Base-by-base conservation (phyloP, 2,888 invertebrate species). In the Odontomyia ornata region DNA sequence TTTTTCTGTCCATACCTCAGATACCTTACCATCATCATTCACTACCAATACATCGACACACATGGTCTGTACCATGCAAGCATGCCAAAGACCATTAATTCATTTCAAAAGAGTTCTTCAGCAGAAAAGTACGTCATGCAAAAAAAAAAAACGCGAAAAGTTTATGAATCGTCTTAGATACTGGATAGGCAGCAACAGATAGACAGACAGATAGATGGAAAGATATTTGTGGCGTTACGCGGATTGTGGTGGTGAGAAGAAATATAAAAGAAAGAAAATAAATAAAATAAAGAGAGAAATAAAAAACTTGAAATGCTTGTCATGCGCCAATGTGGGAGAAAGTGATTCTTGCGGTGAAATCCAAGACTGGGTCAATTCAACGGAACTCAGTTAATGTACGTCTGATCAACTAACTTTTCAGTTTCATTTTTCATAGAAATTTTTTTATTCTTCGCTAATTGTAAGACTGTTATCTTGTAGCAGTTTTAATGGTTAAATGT, bases 341-440 rank as follows among this genome's bases (percentile, higher is more conserved):
- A 78, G 78, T 78, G 78, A 78, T 78, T 78, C 77, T 78, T 75
- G 78, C 62, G 78, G 77, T 78, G 77, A 78, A 78, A 78, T 64
- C 77, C 76, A 77, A 78, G 78, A 78, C 77, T 78, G 71, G 78
- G 78, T 78, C 78, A 77, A 78, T 75, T 64, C 75, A 75, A 75
- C 75, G 75, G 73, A 73, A 73, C 73, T 73, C 36, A 57, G 73
- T 60, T 21, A 57, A 69, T 69, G 69, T 69, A 46, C 46, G 69
- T 43, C 43, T 23, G 67, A 64, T 18, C 65, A 18, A 65, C 36
- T 18, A 43, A 43, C 64, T 36, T 36, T 72, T 72, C 72, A 52
- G 52, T 72, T 72, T 72, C 72, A 52, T 52, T 72, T 69, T 71
- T 46, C 56, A 72, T 72, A 72, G 72, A 72, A 28, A 56, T n/a